phyloP scores from a whole-genome alignment of 2,797 vertebrate species.

The Miopithecus talapoin region DNA sequence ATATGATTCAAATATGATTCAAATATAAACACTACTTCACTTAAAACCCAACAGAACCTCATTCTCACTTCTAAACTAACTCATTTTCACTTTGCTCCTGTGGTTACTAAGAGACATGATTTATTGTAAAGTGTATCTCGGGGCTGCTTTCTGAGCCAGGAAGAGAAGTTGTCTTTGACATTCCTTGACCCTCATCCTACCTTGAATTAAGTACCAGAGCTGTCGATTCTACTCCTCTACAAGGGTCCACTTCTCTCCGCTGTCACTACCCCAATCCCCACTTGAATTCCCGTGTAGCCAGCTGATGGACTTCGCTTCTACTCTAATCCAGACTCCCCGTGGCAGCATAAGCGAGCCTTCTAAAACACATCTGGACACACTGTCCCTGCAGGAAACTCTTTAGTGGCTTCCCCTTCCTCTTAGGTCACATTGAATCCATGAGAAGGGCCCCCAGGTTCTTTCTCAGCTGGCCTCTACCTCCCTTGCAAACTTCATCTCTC shows the following conservation, averaged over 20 bases:
- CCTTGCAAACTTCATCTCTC: not conserved
- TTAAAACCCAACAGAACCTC: not conserved
- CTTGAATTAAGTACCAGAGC: too few species aligned
- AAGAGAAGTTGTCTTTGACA: not conserved
- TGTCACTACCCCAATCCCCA: not conserved
- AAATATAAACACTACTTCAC: not conserved
- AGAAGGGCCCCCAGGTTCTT: not conserved
- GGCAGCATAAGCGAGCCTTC: not conserved
- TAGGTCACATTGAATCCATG: fast-evolving
- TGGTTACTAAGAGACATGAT: not conserved
- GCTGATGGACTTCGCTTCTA: fast-evolving
- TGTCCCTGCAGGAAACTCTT: not conserved
- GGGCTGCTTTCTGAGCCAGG: not conserved
- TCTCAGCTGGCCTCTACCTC: not conserved
- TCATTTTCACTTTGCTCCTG: not conserved
- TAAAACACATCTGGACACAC: fast-evolving
- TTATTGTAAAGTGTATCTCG: not conserved
- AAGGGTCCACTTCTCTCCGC: not conserved
- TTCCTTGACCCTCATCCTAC: too few species aligned
- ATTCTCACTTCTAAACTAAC: not conserved
- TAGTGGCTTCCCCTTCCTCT: not conserved
- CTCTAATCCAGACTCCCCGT: not conserved
- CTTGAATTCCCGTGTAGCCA: fast-evolving
- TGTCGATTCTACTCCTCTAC: fast-evolving
- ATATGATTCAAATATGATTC: too few species aligned